Evolutionary conservation across 2,113 vertebrate species (phyloP).

Genomic region (Alligator sinensis): DNA sequence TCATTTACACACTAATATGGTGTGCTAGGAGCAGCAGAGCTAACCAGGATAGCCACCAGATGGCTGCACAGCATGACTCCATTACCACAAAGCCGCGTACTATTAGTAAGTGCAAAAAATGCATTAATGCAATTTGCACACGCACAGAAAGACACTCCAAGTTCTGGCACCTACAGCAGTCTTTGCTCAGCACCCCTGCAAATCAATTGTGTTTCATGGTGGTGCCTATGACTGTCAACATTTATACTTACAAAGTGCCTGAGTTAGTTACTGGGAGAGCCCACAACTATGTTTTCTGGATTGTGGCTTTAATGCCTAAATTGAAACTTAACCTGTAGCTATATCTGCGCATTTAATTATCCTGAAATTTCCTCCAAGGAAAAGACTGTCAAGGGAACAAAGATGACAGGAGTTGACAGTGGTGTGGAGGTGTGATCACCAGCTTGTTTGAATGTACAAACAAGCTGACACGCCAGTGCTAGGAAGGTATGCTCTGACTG

Average conservation of each 20-base stretch:
- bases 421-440: neutral
- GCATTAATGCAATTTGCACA: neutral
- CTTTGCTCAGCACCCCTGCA: fast-evolving
- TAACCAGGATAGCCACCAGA: neutral
- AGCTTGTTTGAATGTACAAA: neutral
- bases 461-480: neutral
- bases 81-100: fast-evolving
- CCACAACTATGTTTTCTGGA: neutral
- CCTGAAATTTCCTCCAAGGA: neutral
- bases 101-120: neutral
- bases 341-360: neutral
- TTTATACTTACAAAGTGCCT: no score
- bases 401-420: neutral
- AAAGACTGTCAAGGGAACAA: neutral
- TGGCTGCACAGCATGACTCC: fast-evolving
- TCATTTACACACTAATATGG: neutral
- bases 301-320: neutral
- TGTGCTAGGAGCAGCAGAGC: fast-evolving
- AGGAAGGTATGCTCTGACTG: neutral
- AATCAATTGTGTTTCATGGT: no score
- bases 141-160: neutral
- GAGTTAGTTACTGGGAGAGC: fast-evolving
- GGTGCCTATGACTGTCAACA: no score
- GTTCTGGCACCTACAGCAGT: fast-evolving
- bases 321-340: neutral